Base-by-base conservation (phyloP, 2,888 invertebrate species). In the Octonoba sinensis region DNA sequence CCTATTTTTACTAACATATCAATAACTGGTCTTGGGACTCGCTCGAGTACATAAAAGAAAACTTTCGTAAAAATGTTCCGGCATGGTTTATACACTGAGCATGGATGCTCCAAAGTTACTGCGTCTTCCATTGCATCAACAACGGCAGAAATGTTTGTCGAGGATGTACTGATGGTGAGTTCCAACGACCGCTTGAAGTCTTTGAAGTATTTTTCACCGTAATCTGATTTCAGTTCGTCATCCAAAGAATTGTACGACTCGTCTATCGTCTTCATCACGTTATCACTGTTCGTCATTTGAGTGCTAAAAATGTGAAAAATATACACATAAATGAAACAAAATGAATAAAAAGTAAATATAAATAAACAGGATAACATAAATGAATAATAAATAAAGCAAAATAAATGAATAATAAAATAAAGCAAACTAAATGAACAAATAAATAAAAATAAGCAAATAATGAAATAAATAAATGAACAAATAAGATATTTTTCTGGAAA, bases 81-180 rank as follows among this genome's bases (percentile, higher is more conserved):
- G 13, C 24, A 59, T 16, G 59, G 59, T 24, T 24, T 22, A 27
- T 24, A 59, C n/a, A 59, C 59, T 27, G 59, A 18, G 27, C 24
- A 27, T 22, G 59, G 59, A 24, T 59, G n/a, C 27, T 3, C 2
- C 18, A 59, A 24, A n/a, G 22, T 59, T 8, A 59, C 18, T 24
- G 59, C 59, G 13, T 59, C n/a, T 13, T 59, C 59, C n/a, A 59
- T 1, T 13, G 59, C 22, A 59, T 59, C 59, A 8, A 59, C 11
- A 24, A 59, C 59, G 13, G 24, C 24, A 59, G 22, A 13, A 13
- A 24, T 22, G 13, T 59, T 59, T 59, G 12, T 16, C 4, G 59
- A 22, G 22, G 3, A 22, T 2, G 22, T 1, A 24, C n/a, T 2
- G 18, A 4, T 1, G 1, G n/a, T 18, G 3, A 24, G 6, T 1